These are phyloP conservation scores for Chloebia gouldiae DNA, from an alignment of 2,113 vertebrate genomes.

Conservation along the genomic window DNA sequence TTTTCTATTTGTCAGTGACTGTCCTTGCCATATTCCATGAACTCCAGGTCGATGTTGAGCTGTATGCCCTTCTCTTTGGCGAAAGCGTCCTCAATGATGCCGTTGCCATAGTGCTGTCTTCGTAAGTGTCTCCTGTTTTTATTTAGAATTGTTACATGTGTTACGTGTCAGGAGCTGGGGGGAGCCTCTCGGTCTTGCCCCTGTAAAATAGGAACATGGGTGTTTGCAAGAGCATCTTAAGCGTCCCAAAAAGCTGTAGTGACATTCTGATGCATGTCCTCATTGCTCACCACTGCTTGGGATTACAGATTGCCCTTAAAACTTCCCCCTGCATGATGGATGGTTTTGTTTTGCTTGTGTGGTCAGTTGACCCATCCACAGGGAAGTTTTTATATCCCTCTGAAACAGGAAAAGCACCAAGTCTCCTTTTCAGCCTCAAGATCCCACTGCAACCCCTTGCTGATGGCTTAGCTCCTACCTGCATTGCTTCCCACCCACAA, in stretches of 20 bases:
- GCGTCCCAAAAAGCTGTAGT: neutral
- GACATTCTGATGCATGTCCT: neutral
- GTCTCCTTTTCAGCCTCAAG: neutral
- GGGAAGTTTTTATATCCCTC: neutral
- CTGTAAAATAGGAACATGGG: neutral
- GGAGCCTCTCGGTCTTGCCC: neutral
- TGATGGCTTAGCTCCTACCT: neutral
- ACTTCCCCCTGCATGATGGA: neutral
- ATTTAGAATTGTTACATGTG: constrained; percentile 4
- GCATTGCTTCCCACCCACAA: neutral
- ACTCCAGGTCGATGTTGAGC: constrained; percentile 94
- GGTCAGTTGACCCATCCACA: neutral
- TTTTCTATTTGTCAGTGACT: constrained; percentile 83
- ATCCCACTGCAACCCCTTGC: neutral
- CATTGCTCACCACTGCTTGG: neutral
- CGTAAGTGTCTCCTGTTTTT: constrained; percentile 83
- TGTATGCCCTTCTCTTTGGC: constrained; percentile 95
- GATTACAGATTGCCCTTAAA: neutral
- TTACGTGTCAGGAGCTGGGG: neutral
- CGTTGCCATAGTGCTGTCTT: constrained; percentile 94
- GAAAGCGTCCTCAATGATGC: constrained; percentile 98
- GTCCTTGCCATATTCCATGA: constrained; percentile 98
- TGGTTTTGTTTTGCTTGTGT: neutral
- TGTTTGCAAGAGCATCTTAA: neutral
- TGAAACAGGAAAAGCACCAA: neutral